Base-by-base conservation (phyloP, 2,888 invertebrate genomes). In the Labia minor region DNA sequence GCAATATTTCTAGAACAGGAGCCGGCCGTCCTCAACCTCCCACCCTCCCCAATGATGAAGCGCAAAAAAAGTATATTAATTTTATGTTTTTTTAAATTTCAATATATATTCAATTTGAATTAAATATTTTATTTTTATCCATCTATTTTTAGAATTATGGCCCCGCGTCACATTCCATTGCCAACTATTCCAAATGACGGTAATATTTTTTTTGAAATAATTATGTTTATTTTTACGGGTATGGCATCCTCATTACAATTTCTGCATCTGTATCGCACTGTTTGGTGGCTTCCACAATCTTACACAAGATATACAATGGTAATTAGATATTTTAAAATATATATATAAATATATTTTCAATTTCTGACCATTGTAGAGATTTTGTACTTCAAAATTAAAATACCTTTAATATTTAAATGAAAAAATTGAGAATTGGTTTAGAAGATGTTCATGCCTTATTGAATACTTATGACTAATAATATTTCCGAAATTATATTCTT, bases 271-370 rank as follows among this genome's bases (percentile, higher is more conserved):
- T 98, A 98, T 76, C 86, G 94, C 72, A 95, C 95, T 1, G 90
- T 93, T 14, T 99, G 96, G 95, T 99, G 98, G 98, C 78, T 97
- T 66, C 94, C 95, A 0, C 88, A 96, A 75, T 94, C 95, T 0
- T 88, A 92, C 75, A 90, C 89, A 68, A 86, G 86, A 74, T 90
- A 92, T 75, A 88, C 92, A 68, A 85, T 97, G 85, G 96, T 95
- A 80, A 79, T n/a, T n/a, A n/a, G n/a, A n/a, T n/a, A n/a, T n/a
- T 83, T 75, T 66, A 49, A n/a, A n/a, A n/a, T n/a, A n/a, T n/a
- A n/a, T n/a, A n/a, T n/a, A n/a, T n/a, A 62, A 67, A 68, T 70
- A 70, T 67, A 67, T 65, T 21, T 63, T 62, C 18, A 16, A 65
- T 37, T 49, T 65, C 67, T 63, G 14, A 64, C 11, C 16, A 19